A percentile compares a stretch with the other conserved stretches of the same genome.
These are phyloP conservation scores for Mola mola DNA, from an alignment of 2,113 vertebrate species.

Conservation along the genomic window DNA sequence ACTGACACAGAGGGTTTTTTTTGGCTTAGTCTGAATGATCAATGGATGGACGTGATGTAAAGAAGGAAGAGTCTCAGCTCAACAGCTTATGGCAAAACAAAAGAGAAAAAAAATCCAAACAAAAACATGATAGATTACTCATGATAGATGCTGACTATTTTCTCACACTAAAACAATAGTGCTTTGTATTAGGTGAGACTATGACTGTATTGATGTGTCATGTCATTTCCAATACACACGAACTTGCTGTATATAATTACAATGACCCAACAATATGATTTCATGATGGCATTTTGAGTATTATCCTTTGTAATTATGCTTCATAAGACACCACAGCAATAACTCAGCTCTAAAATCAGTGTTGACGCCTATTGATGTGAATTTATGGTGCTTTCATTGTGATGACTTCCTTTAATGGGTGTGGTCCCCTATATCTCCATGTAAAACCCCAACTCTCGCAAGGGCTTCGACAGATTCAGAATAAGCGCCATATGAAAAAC, in stretches of 20 bases:
- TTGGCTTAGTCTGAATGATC: constrained; percentile 19
- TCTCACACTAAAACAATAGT: constrained; percentile 70
- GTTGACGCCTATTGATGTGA: constrained; percentile 37
- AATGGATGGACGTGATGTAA: constrained; percentile 41
- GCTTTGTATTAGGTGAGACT: constrained; percentile 66
- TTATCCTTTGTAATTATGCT: constrained; percentile 66
- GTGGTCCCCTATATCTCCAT: constrained; percentile 47
- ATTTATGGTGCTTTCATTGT: constrained; percentile 45
- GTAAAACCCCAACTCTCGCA: constrained; percentile 45
- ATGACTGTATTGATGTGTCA: constrained; percentile 61
- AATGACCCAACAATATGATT: constrained; percentile 50
- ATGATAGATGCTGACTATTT: constrained; percentile 62
- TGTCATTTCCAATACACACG: constrained; percentile 67
- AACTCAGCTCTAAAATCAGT: constrained; percentile 41
- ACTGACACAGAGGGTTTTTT: constrained; percentile 20
- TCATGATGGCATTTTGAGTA: constrained; percentile 47
- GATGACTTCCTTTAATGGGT: constrained; percentile 35
- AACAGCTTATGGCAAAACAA: constrained; percentile 23
- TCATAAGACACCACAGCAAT: constrained; percentile 29
- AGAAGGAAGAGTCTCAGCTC: not conserved
- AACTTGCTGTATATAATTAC: constrained; percentile 62
- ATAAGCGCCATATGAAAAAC: constrained; percentile 64
- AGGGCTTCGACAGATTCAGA: constrained; percentile 58
- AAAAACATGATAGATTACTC: constrained; percentile 15
- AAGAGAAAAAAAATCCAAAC: constrained; percentile 14